Base-by-base conservation (phyloP, 2,797 vertebrate species). In the Sebastes steindachneri region DNA sequence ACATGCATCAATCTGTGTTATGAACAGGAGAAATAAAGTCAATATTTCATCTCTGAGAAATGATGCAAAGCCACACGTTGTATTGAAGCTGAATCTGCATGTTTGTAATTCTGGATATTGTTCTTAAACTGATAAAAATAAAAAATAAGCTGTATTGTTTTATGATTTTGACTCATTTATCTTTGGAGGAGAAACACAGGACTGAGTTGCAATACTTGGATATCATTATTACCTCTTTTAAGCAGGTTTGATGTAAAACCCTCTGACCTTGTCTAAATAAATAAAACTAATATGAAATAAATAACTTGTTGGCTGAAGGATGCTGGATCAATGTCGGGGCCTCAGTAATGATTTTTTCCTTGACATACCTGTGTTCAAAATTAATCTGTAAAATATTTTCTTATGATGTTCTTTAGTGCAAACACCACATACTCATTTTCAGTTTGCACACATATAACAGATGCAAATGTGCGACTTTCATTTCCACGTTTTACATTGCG, bases 41-140 rank as follows among this genome's bases (percentile, higher is more conserved):
- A 90, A 92, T 90, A 89, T 93, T 93, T 88, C 63, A 85, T 92
- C 70, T 85, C 71, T 77, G 68, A 74, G 65, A 80, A 84, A 72
- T 81, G 70, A 85, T 87, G 83, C 45, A 73, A 66, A 80, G 60
- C 68, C 26, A 45, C 57, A 33, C 21, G 53, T 66, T 76, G 26
- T 69, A 10, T 59, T 73, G 64, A 76, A 83, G 84, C 82, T 94
- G 85, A 86, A 88, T 86, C 78, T 85, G 79, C 74, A 71, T 77
- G 33, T 88, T 89, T 87, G 37, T 33, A 72, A 74, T 83, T 83
- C 21, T 41, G n/a, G 58, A 64, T 15, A 55, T 73, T 76, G 75
- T 73, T 78, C 54, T 64, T 74, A 75, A 75, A 74, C 23, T 53
- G 33, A 41, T 66, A 10, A 68, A 73, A n/a, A 76, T 74, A 59